A percentile compares a stretch with the other conserved stretches of the same genome.
Evolutionary conservation across 2,797 vertebrate species (phyloP).

Genomic region (Chelon auratus): DNA sequence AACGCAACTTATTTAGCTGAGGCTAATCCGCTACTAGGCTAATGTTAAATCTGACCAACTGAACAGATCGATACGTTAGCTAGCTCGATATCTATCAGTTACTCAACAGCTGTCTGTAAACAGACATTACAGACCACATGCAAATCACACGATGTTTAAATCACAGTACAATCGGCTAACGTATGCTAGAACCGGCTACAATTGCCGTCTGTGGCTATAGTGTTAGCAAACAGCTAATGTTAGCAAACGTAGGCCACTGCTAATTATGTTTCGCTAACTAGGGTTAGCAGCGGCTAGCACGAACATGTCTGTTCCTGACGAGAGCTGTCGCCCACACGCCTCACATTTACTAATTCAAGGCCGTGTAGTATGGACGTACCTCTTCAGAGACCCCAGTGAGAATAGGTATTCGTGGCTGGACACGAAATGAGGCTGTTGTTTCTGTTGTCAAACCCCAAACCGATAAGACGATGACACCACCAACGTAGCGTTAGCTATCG

Average conservation of each 20-base stretch:
- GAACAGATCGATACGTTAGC: conserved; percentile 7
- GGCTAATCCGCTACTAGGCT: conserved; percentile 51
- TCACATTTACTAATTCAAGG: not conserved
- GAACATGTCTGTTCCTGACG: not conserved
- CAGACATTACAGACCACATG: not conserved
- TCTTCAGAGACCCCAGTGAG: conserved; percentile 71
- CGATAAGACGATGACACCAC: conserved; percentile 62
- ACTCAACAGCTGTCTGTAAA: not conserved
- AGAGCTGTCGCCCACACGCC: not conserved
- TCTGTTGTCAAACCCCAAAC: conserved; percentile 65
- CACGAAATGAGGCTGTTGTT: conserved; percentile 61
- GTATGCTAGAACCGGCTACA: conserved; percentile 2
- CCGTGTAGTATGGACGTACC: conserved; percentile 53
- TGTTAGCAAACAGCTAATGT: conserved; percentile 9
- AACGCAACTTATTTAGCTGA: conserved; percentile 16
- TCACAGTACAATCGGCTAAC: not conserved
- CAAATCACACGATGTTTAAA: not conserved
- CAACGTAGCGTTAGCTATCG: conserved; percentile 60
- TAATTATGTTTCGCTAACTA: conserved; percentile 44
- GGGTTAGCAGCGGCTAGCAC: conserved; percentile 45
- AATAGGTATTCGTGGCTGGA: conserved; percentile 51
- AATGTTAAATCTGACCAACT: conserved; percentile 20
- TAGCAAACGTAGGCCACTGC: conserved; percentile 66
- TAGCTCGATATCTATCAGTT: not conserved
- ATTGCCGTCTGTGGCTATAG: not conserved